Evolutionary conservation across 2,888 invertebrate species (phyloP), one percentile per base, ranked within the genome.

Genomic region (Imbricaverruca yamaguchii): DNA sequence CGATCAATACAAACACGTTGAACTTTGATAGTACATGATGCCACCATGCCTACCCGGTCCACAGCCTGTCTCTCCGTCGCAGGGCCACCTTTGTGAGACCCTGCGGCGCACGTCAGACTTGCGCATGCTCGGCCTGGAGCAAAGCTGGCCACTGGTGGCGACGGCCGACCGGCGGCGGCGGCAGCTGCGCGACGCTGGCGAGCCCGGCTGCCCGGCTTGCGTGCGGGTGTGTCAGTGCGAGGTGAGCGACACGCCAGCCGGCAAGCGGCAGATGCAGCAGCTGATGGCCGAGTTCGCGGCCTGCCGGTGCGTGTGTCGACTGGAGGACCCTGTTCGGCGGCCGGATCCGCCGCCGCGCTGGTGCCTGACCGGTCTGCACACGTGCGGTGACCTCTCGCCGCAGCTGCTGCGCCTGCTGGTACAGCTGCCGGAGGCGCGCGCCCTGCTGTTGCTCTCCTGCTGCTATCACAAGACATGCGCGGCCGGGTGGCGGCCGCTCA

Each of bases 301-400:
- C 10, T 12, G 25, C 15, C 39, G 74, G 18, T 74, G 69, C 69
- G 4, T 13, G 2, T 69, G 74, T 53, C 53, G 53, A 11, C 23
- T 7, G 39, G 13, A 9, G 39, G 69, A 13, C 39, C 23, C 18
- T 8, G 6, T 0, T 13, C 53, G 53, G 15, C 18, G 8, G 53
- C 74, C 74, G 74, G 15, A 25, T 0, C 23, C 53, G 13, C 8
- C 69, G 13, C 53, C 53, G 13, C 18, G 74, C 74, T 74, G 74
- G 74, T 74, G 74, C 25, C 74, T 74, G 53, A 57, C 82, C 9
- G 83, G 83, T 8, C 82, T 83, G 59, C 83, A 83, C 80, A 65
- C 82, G 11, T 83, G 83, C 80, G 83, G 82, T 23, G 83, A 83
- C 67, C 80, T 83, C 9, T 81, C 83, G 10, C 81, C 83, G 7